These are phyloP conservation scores for Lissocephala sabroskyi DNA, from an alignment of 2,888 invertebrate species.

Conservation along the genomic window DNA sequence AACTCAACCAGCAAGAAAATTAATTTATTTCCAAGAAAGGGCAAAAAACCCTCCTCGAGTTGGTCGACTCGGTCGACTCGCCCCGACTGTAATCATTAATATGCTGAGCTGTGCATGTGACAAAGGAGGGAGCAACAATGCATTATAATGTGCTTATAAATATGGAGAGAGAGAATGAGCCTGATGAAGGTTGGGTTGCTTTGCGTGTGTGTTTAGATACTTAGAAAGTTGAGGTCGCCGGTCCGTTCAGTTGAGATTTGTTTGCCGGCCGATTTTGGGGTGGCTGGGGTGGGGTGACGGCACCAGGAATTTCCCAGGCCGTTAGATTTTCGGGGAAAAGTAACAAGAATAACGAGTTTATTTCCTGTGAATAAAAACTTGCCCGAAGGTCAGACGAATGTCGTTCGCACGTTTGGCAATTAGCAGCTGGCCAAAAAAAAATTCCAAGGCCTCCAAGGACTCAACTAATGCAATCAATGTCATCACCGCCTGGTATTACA, in stretches of 20 bases:
- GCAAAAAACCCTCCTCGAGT: too few relatives aligned
- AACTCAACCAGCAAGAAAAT: constrained; percentile 61
- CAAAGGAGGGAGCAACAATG: constrained; percentile 51
- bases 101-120: constrained; percentile 63
- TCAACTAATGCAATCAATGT: background rate
- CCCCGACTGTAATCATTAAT: too few relatives aligned
- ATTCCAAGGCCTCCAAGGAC: background rate
- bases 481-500: background rate
- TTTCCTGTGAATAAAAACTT: constrained; percentile 47
- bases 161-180: too few relatives aligned
- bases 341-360: constrained; percentile 48
- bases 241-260: constrained; percentile 11
- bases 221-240: constrained; percentile 21
- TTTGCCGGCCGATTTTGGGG: too few relatives aligned
- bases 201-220: constrained; percentile 34
- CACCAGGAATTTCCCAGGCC: constrained; percentile 40
- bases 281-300: constrained; percentile 35
- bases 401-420: constrained; percentile 59
- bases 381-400: constrained; percentile 50
- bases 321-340: constrained; percentile 16
- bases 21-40: constrained; percentile 50
- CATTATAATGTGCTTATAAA: constrained; percentile 63
- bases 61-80: too few relatives aligned
- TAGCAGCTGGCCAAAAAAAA: constrained; percentile 45
- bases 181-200: too few relatives aligned